These are phyloP conservation scores for Syngnathus rostellatus DNA, from an alignment of 2,797 vertebrate species.

Conservation along the genomic window DNA sequence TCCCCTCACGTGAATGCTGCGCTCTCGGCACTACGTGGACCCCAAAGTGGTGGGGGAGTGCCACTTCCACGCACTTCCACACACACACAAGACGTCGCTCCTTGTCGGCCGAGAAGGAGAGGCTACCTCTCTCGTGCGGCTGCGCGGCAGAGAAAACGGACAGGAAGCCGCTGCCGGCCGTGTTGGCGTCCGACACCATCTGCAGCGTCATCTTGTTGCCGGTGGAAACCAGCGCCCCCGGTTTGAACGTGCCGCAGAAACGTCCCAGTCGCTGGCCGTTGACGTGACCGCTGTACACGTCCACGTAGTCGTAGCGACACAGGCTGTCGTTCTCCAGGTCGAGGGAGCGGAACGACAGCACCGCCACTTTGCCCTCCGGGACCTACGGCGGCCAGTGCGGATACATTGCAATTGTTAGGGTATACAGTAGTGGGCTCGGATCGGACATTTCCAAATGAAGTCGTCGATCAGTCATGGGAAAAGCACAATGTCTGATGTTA, in stretches of 20 bases:
- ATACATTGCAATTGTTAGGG: not conserved
- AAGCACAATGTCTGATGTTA: too few relatives aligned
- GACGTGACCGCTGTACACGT: constrained; percentile 83
- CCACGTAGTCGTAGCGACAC: constrained; percentile 94
- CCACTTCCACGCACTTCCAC: not conserved
- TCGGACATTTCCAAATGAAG: too few relatives aligned
- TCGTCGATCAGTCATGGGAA: too few relatives aligned
- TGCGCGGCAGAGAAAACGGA: constrained; percentile 87
- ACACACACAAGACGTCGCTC: constrained; percentile 16
- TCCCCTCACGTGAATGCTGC: not conserved
- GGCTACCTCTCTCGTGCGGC: constrained; percentile 88
- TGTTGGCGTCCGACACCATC: constrained; percentile 96
- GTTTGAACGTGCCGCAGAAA: constrained; percentile 92
- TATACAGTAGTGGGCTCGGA: too few relatives aligned
- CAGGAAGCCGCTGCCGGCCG: constrained; percentile 91
- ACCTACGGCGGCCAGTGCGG: constrained; percentile 66
- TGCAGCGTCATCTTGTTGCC: constrained; percentile 95
- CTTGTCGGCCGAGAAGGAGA: constrained; percentile 23
- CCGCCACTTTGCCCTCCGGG: constrained; percentile 88
- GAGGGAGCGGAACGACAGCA: constrained; percentile 85
- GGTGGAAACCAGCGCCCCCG: constrained; percentile 86
- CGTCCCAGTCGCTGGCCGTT: constrained; percentile 85
- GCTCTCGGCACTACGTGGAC: too few relatives aligned
- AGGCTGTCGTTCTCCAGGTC: constrained; percentile 91
- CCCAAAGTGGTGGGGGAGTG: too few relatives aligned